Percentiles rank a stretch among this genome's conserved stretches.
phyloP scores from a whole-genome alignment of 2,797 vertebrate genomes.

The Tokudaia muenninki region DNA sequence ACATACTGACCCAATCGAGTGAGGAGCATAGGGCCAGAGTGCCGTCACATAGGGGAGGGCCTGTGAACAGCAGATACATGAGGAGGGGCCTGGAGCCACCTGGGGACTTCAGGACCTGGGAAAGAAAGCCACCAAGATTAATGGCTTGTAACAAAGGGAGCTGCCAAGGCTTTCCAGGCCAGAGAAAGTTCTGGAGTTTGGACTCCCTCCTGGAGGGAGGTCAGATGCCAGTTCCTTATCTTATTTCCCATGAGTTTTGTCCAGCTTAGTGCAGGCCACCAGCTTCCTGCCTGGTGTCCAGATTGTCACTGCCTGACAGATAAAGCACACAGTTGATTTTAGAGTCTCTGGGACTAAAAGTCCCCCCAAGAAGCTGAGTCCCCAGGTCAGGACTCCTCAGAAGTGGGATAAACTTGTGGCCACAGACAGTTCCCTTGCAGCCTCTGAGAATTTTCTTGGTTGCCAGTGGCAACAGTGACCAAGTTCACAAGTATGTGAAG shows the following conservation, averaged over 20 bases:
- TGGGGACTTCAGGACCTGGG: background rate
- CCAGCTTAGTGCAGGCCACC: background rate
- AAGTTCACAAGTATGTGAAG: background rate
- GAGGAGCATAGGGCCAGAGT: rapidly evolving
- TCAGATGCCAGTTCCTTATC: background rate
- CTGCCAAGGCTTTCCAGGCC: background rate
- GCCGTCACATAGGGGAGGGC: background rate
- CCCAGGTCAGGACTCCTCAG: background rate
- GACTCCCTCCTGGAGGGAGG: background rate
- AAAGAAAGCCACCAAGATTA: conserved; percentile 17
- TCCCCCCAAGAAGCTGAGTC: background rate
- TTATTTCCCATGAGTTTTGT: background rate
- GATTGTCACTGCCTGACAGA: background rate
- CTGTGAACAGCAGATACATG: rapidly evolving
- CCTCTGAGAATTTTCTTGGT: background rate
- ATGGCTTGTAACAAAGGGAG: background rate
- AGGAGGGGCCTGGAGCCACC: background rate
- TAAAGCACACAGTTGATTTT: background rate
- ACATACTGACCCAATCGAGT: background rate
- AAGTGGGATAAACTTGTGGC: background rate
- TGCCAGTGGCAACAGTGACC: background rate
- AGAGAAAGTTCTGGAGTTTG: conserved; percentile 37
- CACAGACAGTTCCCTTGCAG: background rate
- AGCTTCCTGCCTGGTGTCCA: background rate
- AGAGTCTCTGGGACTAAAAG: background rate